These are phyloP conservation scores for Brachyhypopomus occidentalis DNA, from an alignment of 2,113 vertebrate species.

Conservation along the genomic window DNA sequence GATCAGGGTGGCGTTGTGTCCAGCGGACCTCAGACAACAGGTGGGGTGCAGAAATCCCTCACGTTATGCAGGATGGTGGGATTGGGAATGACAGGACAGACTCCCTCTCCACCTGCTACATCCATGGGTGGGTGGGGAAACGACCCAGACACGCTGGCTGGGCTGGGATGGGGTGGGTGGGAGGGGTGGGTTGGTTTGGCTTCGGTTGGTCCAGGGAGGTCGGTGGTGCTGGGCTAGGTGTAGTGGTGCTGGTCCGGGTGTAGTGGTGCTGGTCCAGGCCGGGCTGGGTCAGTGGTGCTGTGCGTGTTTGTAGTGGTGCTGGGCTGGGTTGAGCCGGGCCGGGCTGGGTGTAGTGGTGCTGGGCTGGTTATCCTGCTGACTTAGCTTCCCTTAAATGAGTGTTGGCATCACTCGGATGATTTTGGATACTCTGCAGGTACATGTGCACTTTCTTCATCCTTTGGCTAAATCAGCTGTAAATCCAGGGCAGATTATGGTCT, in stretches of 20 bases:
- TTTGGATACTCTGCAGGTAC: constrained; percentile 43
- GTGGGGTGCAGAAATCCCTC: constrained; percentile 70
- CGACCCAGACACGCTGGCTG: constrained; percentile 1
- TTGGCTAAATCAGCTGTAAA: constrained; percentile 6
- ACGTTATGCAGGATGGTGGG: constrained; percentile 59
- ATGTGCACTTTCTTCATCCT: constrained; percentile 39
- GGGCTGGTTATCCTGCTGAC: constrained; percentile 23
- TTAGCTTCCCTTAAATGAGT: constrained; percentile 20
- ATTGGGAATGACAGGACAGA: constrained; percentile 35
- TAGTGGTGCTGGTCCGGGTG: not conserved
- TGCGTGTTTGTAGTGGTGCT: not conserved
- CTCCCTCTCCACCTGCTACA: constrained; percentile 63
- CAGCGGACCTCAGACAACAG: constrained; percentile 74
- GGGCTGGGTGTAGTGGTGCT: not conserved
- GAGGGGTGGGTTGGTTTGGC: not conserved
- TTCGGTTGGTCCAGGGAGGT: no score
- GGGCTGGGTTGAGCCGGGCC: constrained; percentile 5
- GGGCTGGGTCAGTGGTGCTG: not conserved
- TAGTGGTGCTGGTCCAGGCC: not conserved
- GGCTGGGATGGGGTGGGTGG: constrained; percentile 21
- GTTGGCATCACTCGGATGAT: constrained; percentile 43
- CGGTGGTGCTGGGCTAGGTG: constrained; percentile 25
- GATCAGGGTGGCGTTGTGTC: constrained; percentile 74
- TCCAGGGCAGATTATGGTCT: not conserved
- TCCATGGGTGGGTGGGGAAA: constrained; percentile 39